Base-by-base conservation (phyloP, 1,140 invertebrate genomes). In the Brachionus calyciflorus region DNA sequence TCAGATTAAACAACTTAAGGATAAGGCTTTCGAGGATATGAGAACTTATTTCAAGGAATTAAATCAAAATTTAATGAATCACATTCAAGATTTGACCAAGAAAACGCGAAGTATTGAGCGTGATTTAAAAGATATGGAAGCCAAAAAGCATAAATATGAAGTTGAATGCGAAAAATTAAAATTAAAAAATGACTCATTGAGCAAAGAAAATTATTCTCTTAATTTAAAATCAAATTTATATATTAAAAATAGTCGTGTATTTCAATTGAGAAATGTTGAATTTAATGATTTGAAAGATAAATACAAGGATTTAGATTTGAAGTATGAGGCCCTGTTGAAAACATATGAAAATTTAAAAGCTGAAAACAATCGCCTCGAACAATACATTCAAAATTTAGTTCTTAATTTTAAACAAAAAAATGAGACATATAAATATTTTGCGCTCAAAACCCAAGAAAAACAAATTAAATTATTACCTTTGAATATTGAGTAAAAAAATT, bases 21-120 rank as follows among this genome's bases (percentile, higher is more conserved):
- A 65, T 24, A 65, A 65, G 17, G 41, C 60, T 12, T 65, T 65
- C 41, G 60, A 65, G 44, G 60, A 65, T 9, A 65, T 65, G 60
- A 65, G 40, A 44, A 44, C 19, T 46, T 65, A 44, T 65, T 65
- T 65, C 5, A 65, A 65, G 19, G 60, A 65, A 14, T 24, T 65
- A 3, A 19, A 44, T 9, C 60, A 65, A 41, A 46, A 65, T 65
- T 65, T 65, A 12, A 65, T 44, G 37, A 14, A 41, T 44, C 40
- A 44, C 21, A 19, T 65, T 5, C 17, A 65, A 65, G 24, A 65
- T 14, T 65, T 65, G 17, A 24, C 9, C 5, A 24, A 21, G 44
- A 37, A 65, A 65, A 65, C 19, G 12, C 19, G 24, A 5, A 44
- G 1, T 12, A 24, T 12, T 65, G 17, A 41, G 5, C 40, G 24